These are phyloP conservation scores for Myiozetetes cayanensis DNA, from an alignment of 2,113 vertebrate genomes.

Conservation along the genomic window DNA sequence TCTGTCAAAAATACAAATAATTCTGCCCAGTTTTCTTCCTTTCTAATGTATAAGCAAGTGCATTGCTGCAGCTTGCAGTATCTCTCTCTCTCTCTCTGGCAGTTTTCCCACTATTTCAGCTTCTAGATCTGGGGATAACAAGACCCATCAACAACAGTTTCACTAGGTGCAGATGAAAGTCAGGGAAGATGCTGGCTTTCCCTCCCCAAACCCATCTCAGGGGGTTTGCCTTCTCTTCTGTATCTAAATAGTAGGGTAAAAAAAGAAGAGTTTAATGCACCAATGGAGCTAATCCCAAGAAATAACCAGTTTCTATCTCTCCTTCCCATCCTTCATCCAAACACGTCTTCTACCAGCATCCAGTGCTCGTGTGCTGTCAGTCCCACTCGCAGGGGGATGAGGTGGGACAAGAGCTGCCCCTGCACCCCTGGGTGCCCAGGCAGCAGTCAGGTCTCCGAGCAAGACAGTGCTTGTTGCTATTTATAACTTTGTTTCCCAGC, in stretches of 20 bases:
- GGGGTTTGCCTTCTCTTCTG: neutral
- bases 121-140: neutral
- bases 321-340: neutral
- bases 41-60: neutral
- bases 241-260: neutral
- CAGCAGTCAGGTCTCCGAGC: neutral
- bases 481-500: neutral
- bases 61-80: neutral
- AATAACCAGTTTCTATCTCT: neutral
- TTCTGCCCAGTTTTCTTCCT: neutral
- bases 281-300: neutral
- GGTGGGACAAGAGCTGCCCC: neutral
- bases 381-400: neutral
- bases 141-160: neutral
- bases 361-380: neutral
- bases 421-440: neutral
- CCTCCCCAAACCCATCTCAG: neutral
- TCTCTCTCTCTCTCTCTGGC: neutral
- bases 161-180: neutral
- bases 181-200: neutral
- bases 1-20: neutral
- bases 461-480: fast-evolving
- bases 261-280: neutral
- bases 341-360: neutral
- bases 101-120: neutral